phyloP scores from a whole-genome alignment of 2,113 vertebrate species.

The Aramus guarauna region DNA sequence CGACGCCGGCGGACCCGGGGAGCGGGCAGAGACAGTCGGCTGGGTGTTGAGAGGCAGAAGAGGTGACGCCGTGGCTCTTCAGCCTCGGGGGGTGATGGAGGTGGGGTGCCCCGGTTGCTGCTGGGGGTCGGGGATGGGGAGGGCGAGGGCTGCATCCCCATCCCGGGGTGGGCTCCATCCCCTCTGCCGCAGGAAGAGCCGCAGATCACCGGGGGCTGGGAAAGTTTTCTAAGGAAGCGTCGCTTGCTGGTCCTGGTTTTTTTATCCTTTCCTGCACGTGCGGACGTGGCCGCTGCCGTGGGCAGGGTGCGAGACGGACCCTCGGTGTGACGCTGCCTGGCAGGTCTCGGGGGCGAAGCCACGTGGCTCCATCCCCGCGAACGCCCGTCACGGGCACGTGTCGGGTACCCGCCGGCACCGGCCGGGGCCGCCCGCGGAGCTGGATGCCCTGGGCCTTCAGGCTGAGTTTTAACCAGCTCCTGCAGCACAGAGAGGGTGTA shows the following conservation, averaged over 20 bases:
- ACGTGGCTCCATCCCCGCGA: background rate
- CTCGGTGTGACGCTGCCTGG: background rate
- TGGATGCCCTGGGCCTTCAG: background rate
- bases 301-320: background rate
- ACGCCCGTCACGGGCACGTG: rapidly evolving
- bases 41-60: background rate
- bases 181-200: background rate
- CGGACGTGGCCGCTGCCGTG: rapidly evolving
- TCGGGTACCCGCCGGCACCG: background rate
- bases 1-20: rapidly evolving
- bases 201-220: too few relatives aligned
- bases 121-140: background rate
- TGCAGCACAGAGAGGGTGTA: too few relatives aligned
- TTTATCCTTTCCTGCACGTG: too few relatives aligned
- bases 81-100: background rate
- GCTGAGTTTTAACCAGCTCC: background rate
- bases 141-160: background rate
- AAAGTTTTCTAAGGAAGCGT: background rate
- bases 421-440: background rate
- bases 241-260: too few relatives aligned
- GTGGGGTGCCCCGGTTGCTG: rapidly evolving
- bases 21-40: background rate
- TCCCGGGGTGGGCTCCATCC: background rate
- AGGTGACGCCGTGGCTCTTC: background rate
- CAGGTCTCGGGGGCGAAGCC: background rate